Percentiles rank a stretch among this genome's conserved stretches.
These are phyloP conservation scores for Apamea sordens DNA, from an alignment of 2,888 invertebrate genomes.

Conservation along the genomic window DNA sequence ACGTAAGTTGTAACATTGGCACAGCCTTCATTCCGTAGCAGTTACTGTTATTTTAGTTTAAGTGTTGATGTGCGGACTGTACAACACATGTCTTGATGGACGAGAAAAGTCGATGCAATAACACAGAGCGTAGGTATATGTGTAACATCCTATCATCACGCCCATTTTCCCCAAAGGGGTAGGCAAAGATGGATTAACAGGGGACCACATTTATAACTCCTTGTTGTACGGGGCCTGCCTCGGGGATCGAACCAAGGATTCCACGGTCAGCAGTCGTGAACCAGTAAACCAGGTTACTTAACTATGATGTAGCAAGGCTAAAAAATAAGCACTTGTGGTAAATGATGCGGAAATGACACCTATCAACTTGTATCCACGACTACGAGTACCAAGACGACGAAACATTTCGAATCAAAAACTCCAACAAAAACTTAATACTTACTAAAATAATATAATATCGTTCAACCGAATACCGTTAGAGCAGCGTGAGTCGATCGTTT, in stretches of 20 bases:
- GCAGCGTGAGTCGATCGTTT: slow-evolving; percentile 58
- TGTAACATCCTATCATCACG: neutral
- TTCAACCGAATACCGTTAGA: slow-evolving; percentile 43
- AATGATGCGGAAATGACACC: neutral
- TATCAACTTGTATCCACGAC: neutral
- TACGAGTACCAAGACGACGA: neutral
- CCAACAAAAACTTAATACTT: slow-evolving; percentile 1
- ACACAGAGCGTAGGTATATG: neutral
- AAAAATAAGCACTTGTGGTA: neutral
- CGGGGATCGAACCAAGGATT: neutral
- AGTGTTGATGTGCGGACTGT: neutral
- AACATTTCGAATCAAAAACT: neutral
- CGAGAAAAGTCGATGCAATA: neutral
- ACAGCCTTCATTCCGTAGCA: neutral
- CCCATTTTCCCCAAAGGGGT: neutral
- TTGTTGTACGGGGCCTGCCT: neutral
- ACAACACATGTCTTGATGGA: neutral
- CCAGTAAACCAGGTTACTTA: neutral
- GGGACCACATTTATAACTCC: neutral
- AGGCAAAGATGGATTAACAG: no score
- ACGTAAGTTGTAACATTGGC: neutral
- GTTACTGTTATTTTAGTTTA: neutral
- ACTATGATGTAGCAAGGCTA: neutral
- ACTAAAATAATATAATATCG: slow-evolving; percentile 39
- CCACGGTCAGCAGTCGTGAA: neutral